Evolutionary conservation across 1,140 invertebrate species (phyloP), one percentile per base, ranked within the genome.

Genomic region (Anoplophora glabripennis): DNA sequence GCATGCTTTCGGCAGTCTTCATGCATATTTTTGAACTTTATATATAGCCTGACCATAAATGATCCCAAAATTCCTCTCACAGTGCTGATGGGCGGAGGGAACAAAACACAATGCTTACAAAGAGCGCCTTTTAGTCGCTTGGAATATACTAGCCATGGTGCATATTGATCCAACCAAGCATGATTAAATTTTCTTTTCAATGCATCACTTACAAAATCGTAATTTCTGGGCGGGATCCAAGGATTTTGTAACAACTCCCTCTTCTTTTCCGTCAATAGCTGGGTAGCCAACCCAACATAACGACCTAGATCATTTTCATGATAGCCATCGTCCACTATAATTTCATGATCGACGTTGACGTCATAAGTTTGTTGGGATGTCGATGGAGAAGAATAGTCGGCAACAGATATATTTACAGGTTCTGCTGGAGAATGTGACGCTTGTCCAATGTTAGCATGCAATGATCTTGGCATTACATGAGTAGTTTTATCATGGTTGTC

Each of bases 141-240:
- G 53, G 67, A 72, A 55, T 67, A 69, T 34, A 58, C 65, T 46
- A 72, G 53, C 65, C 65, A 71, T 37, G 66, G 62, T 35, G 64
- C 8, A 57, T 65, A 64, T 58, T 57, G 52, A 60, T 60, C 49
- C 28, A 67, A 63, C 64, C 60, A 69, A 18, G 35, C n/a, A 56
- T 60, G 52, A 53, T 53, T 59, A 52, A 59, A 53, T 53, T 59
- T 59, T 37, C 47, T 59, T 35, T 37, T 34, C 35, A 53, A 59
- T 15, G 42, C 42, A 17, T 45, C 42, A 15, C 4, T 7, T 7
- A 3, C 42, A 45, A 45, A 12, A 17, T 45, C 42, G 15, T 45
- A 45, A 12, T 12, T 45, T 21, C 7, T 37, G 3, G 49, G 41
- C 17, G 57, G 57, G 11, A 28, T 7, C 57, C 49, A 52, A 28